A percentile compares a stretch with the other conserved stretches of the same genome.
phyloP scores from a whole-genome alignment of 2,113 vertebrate genomes.

The Clarias batrachus region DNA sequence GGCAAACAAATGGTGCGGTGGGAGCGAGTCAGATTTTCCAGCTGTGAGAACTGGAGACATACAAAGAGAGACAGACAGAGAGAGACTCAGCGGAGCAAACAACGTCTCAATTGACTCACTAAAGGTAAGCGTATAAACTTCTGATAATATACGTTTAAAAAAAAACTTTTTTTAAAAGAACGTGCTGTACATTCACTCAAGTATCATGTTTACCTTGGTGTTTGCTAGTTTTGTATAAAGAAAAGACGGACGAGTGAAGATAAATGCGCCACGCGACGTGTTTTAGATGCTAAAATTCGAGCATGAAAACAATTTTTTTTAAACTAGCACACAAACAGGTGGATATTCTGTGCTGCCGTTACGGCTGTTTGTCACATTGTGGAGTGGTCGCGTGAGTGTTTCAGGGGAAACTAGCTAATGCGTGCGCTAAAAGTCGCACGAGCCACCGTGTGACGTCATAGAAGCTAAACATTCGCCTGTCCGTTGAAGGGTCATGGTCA shows the following conservation, averaged over 20 bases:
- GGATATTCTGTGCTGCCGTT: not conserved
- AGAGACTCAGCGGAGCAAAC: not conserved
- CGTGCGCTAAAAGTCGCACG: not conserved
- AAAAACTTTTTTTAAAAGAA: not conserved
- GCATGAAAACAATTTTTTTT: not conserved
- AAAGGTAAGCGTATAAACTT: not conserved
- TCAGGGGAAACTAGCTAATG: not conserved
- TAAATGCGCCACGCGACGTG: not conserved
- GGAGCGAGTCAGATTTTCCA: constrained; percentile 74
- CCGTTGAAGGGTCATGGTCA: not conserved
- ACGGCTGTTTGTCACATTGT: not conserved
- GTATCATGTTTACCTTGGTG: not conserved
- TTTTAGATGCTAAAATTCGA: not conserved
- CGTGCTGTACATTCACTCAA: not conserved
- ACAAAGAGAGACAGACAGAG: constrained; percentile 30
- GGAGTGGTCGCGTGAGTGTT: not conserved
- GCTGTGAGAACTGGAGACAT: constrained; percentile 59
- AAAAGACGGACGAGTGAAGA: not conserved
- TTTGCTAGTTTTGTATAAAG: not conserved
- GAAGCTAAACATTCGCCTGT: not conserved
- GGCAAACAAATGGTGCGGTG: constrained; percentile 55
- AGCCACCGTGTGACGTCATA: not conserved
- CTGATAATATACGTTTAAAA: not conserved
- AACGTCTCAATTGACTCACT: not conserved
- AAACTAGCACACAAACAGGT: not conserved